Evolutionary conservation across 2,113 vertebrate species (phyloP), one percentile per base, ranked within the genome.

Genomic region (Gymnarchus niloticus): DNA sequence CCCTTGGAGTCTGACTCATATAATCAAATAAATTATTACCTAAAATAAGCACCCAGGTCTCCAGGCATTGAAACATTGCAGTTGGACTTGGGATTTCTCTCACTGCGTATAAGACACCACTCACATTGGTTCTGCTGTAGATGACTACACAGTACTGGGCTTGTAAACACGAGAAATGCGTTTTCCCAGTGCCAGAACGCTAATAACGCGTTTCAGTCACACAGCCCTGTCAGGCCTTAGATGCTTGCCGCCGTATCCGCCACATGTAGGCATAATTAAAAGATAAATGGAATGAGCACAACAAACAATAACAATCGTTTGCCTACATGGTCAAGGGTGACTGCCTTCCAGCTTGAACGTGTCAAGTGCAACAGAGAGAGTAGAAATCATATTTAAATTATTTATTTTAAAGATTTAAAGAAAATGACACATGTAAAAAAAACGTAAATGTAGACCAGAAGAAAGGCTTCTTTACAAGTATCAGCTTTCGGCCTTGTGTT

Each of bases 1-100:
- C 14, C 33, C 12, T 41, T 69, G 65, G 65, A n/a, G 25, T 73
- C 65, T 41, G 65, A 73, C 33, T 73, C 41, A 41, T 73, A 73
- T 73, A 73, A 73, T 73, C 65, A 73, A 14, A 73, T 73, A 33
- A 73, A 73, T 73, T 73, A 73, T 73, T 73, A 73, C 33, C 65
- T 33, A 1, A 73, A 73, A 73, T 69, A 69, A 69, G 12, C 59
- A 65, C 8, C 59, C n/a, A 33, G 25, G n/a, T n/a, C n/a, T n/a
- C n/a, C n/a, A n/a, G 10, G 61, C 37, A 69, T 69, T 69, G 41
- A 41, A 41, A 41, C 28, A 73, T 10, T 17, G 52, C 12, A 17
- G 52, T 17, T 10, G 19, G 8, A 1, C 6, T 9, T 54, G 52
- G 52, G 52, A 54, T 54, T 14, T 14, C 52, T 54, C 2, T 73